Conservation (phyloP, 1,140 invertebrate genomes). For the Drosophila aff. region DNA sequence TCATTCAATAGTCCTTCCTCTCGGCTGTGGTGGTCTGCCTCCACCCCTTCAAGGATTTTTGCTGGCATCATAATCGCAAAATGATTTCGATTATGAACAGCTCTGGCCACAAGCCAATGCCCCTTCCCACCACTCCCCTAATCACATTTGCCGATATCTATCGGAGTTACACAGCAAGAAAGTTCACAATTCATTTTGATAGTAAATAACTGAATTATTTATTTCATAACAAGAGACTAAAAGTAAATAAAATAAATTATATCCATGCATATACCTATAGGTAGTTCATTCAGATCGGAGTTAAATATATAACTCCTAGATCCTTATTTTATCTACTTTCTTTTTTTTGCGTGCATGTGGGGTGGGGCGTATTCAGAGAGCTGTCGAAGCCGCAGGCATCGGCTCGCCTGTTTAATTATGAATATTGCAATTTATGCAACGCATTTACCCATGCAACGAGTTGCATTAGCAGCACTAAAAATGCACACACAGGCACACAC, state of each 20-base stretch:
- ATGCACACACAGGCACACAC: slow-evolving; percentile 30
- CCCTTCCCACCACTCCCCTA: neutral
- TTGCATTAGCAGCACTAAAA: slow-evolving; percentile 60
- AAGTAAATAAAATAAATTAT: neutral
- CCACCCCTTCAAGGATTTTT: slow-evolving; percentile 8
- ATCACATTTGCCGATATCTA: slow-evolving; percentile 3
- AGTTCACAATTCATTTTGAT: neutral
- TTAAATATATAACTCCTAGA: no score
- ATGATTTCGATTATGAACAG: slow-evolving; percentile 52
- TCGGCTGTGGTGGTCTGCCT: slow-evolving; percentile 16
- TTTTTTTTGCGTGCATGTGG: slow-evolving; percentile 4
- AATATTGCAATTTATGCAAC: slow-evolving; percentile 72
- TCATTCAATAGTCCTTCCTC: slow-evolving; percentile 14
- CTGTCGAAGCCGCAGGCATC: slow-evolving; percentile 34
- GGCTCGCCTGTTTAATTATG: slow-evolving; percentile 64
- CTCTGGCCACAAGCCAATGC: slow-evolving; percentile 29
- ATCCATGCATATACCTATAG: no score
- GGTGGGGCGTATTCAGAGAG: slow-evolving; percentile 12
- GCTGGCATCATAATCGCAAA: slow-evolving; percentile 31
- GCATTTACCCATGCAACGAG: slow-evolving; percentile 45
- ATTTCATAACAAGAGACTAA: neutral
- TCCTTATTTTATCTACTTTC: neutral
- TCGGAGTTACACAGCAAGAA: neutral
- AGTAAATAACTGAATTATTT: no score
- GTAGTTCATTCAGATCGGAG: no score